Evolutionary conservation across 2,113 vertebrate species (phyloP), one percentile per base, ranked within the genome.

Genomic region (Zosterops borbonicus): DNA sequence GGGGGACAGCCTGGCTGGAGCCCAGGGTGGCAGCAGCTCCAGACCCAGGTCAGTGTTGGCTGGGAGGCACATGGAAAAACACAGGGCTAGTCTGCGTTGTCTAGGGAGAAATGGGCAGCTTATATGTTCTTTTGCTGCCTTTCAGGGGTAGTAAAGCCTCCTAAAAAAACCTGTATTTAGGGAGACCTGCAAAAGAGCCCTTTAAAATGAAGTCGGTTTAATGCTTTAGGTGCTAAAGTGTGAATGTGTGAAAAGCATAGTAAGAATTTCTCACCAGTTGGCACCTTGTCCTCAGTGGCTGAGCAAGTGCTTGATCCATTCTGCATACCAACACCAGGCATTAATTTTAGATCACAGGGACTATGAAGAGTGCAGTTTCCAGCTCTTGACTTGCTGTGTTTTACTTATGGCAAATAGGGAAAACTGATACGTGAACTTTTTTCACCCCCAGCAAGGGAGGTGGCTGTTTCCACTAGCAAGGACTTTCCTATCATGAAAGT

Each of bases 211-310:
- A 90, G 53, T 81, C 0, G 0, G 15, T 93, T 92, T 87, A 63
- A 79, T 89, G 84, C 90, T 93, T 96, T 28, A 74, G 76, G 88
- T 96, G 95, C 80, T 87, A 93, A 94, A 93, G 92, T 92, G 93
- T 76, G 80, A 97, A 96, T 4, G 65, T 96, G 92, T 69, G 82
- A 94, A 95, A 94, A 94, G 80, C 76, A 47, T 58, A 93, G 90
- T 92, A 95, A 93, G 80, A 93, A 93, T 95, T 95, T 96, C 83
- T 93, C 93, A 87, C 80, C 90, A 95, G 5, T 71, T 95, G 95
- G 92, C 86, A 81, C 85, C 83, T 89, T 93, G 52, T 94, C 83
- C 74, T 90, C 79, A 46, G 86, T 71, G 60, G 76, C 63, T 71
- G 85, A 65, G 76, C 69, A n/a, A 87, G 85, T 71, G 53, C 80